Evolutionary conservation across 2,797 vertebrate species (phyloP), one percentile per base, ranked within the genome.

Genomic region (Hephaestus fuliginosus): DNA sequence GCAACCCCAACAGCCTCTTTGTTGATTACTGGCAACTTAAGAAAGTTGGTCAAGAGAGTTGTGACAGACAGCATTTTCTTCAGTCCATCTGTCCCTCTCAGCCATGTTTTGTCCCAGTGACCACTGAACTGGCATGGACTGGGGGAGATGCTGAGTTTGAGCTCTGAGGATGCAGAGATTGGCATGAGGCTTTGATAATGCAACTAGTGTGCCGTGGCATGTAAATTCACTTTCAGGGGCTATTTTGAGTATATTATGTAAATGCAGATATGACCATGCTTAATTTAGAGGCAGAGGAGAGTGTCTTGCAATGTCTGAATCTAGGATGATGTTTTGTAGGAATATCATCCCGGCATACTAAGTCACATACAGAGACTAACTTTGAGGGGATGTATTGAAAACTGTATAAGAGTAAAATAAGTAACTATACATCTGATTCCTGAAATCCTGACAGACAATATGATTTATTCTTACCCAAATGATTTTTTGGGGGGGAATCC

Each of bases 21-120:
- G 93, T 94, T 96, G 93, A 95, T 95, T 95, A 94, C 92, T 86
- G 85, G 89, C 91, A 89, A 92, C 91, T 94, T 93, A 92, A 93
- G 92, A 93, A 93, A 93, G 89, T 88, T 92, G 88, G 89, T 90
- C 70, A 86, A 70, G 86, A 81, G 66, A 82, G 75, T 79, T 80
- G 81, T 90, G 89, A 87, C 83, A 83, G 84, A 66, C 81, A 76
- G 46, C 43, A 49, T 72, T 81, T 86, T 71, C 52, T 52, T 83
- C 69, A 72, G 79, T 78, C 76, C 65, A 41, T 76, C 57, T 70
- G 77, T 89, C 86, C 72, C 77, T 76, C 46, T 3, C 1, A 82
- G 80, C 60, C 25, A 71, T 17, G 41, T 33, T 43, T 56, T 60
- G 63, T 78, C 65, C 61, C 20, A 61, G 17, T 72, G 78, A 78